phyloP scores from a whole-genome alignment of 2,888 invertebrate species.

The Hesperia comma region DNA sequence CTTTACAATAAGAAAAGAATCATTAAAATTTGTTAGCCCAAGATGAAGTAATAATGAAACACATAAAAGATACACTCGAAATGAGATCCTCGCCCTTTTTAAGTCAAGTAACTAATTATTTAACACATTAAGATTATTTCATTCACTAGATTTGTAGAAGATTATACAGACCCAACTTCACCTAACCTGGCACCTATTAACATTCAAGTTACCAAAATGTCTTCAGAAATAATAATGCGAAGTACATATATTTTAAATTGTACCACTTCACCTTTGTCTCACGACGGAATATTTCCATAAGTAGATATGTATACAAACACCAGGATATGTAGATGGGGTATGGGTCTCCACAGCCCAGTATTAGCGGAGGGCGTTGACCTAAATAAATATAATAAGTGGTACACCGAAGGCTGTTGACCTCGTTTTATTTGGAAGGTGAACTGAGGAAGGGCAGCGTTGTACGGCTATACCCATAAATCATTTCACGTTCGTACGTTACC shows the following conservation, averaged over 20 bases:
- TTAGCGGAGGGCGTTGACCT: conserved; percentile 16
- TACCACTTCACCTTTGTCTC: neutral
- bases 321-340: neutral
- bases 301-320: neutral
- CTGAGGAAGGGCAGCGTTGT: conserved; percentile 4
- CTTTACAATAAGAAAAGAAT: too few species aligned
- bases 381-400: conserved; percentile 26
- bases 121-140: too few species aligned
- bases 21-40: too few species aligned
- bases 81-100: too few species aligned
- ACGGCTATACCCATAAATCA: neutral
- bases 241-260: neutral
- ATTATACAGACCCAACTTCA: too few species aligned
- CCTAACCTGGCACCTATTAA: too few species aligned
- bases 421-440: conserved; percentile 21
- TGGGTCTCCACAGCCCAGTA: neutral
- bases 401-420: conserved; percentile 19
- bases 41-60: too few species aligned
- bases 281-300: neutral
- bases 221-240: too few species aligned
- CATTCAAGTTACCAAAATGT: too few species aligned
- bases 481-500: neutral
- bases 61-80: too few species aligned
- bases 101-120: too few species aligned
- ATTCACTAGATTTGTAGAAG: too few species aligned